Conservation (phyloP, 2,113 vertebrate species). For the Odontophorus gujanensis region DNA sequence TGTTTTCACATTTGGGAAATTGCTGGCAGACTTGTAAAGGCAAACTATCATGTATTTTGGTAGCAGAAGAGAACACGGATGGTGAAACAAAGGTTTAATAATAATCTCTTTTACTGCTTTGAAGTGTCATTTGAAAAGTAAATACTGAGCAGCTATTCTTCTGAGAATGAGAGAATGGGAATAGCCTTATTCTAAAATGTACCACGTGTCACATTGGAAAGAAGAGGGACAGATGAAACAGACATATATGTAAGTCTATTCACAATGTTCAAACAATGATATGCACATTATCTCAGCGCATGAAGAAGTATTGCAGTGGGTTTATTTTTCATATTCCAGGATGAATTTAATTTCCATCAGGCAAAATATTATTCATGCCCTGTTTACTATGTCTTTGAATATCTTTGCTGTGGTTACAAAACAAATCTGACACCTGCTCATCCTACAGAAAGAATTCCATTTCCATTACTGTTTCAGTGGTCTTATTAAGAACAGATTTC, state of each 20-base stretch:
- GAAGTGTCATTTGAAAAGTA: not conserved
- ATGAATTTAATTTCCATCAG: not conserved
- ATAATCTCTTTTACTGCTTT: not conserved
- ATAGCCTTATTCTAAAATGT: not conserved
- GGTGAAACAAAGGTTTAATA: not conserved
- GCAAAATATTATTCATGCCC: not conserved
- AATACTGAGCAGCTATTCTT: not conserved
- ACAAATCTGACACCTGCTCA: not conserved
- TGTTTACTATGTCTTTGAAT: not conserved
- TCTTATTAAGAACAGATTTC: not conserved
- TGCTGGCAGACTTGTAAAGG: not conserved
- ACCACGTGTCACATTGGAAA: not conserved
- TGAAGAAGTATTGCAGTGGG: not conserved
- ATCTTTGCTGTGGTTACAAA: not conserved
- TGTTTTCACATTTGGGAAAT: not conserved
- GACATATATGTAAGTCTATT: not conserved
- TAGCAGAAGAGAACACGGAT: not conserved
- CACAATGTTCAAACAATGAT: not conserved
- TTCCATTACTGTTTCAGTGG: not conserved
- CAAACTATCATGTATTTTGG: not conserved
- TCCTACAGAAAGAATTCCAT: not conserved
- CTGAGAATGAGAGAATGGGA: not conserved
- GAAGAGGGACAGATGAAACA: not conserved
- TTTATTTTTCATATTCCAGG: not conserved
- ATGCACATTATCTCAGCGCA: not conserved